Percentiles rank a stretch among this genome's conserved stretches.
phyloP scores from a whole-genome alignment of 2,888 invertebrate species.

The Melinopterus prodromus region DNA sequence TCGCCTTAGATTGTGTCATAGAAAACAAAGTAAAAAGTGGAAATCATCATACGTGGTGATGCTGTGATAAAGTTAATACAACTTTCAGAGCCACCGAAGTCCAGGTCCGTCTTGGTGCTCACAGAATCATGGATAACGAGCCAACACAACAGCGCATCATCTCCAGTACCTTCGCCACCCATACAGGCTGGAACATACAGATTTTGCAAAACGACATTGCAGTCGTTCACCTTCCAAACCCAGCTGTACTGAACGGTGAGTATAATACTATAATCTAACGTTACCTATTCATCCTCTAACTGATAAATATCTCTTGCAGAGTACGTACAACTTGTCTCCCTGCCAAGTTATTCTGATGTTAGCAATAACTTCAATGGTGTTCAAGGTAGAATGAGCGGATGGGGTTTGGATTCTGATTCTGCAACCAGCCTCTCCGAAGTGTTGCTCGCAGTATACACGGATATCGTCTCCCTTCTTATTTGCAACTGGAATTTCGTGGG shows the following conservation, averaged over 20 bases:
- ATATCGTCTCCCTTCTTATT: conserved; percentile 11
- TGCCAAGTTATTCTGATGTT: conserved; percentile 42
- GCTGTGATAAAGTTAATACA: background rate
- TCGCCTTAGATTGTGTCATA: too few species aligned
- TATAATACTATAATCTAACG: background rate
- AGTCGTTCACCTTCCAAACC: conserved; percentile 22
- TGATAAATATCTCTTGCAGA: conserved; percentile 12
- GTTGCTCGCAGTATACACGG: background rate
- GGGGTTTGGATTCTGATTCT: conserved; percentile 59
- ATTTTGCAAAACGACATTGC: conserved; percentile 61
- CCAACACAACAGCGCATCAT: conserved; percentile 41
- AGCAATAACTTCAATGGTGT: conserved; percentile 55
- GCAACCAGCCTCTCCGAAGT: conserved; percentile 5
- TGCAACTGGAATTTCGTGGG: conserved; percentile 61
- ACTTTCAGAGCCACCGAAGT: conserved; percentile 52
- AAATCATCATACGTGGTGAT: conserved; percentile 9
- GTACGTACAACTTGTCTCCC: conserved; percentile 25
- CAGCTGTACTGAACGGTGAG: conserved; percentile 27
- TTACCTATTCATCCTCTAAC: background rate
- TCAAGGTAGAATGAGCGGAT: conserved; percentile 60
- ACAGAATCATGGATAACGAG: conserved; percentile 51
- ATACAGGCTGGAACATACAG: conserved; percentile 41
- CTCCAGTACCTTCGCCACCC: conserved; percentile 30
- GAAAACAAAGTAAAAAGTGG: too few species aligned
- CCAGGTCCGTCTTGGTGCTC: conserved; percentile 47